Percentiles rank a stretch among this genome's conserved stretches.
phyloP scores from a whole-genome alignment of 2,113 vertebrate genomes.

The Trochalopteron elliotii region DNA sequence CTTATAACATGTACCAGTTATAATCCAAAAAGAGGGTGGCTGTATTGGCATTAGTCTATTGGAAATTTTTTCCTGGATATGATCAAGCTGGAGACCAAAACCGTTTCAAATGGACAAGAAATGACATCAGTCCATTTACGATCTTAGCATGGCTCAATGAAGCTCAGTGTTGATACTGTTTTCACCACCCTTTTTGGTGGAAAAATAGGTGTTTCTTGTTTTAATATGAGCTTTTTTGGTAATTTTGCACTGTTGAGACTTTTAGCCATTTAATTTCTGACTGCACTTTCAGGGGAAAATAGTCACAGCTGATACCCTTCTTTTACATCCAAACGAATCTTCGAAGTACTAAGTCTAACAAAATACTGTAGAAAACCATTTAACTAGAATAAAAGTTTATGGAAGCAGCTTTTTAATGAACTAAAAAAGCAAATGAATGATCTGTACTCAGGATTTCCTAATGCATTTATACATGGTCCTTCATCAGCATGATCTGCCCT shows the following conservation, averaged over 20 bases:
- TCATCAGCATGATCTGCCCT: accelerated
- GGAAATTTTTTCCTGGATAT: constrained; percentile 1
- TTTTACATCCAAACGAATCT: not conserved
- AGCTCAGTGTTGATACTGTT: not conserved
- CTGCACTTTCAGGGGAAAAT: not conserved
- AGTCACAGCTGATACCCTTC: not conserved
- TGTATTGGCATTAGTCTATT: not conserved
- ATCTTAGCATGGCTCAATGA: not conserved
- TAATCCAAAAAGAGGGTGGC: constrained; percentile 25
- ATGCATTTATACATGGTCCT: not conserved
- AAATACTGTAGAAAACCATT: not conserved
- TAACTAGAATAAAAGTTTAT: not conserved
- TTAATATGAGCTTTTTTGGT: not conserved
- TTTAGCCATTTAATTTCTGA: not conserved
- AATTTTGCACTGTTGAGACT: not conserved
- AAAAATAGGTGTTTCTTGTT: not conserved
- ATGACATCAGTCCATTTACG: not conserved
- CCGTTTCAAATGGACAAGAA: constrained; percentile 9
- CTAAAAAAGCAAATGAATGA: not conserved
- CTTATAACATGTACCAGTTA: constrained; percentile 36
- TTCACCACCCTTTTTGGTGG: not conserved
- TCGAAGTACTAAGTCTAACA: not conserved
- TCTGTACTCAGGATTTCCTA: not conserved
- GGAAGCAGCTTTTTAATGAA: not conserved
- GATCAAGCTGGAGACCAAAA: not conserved